Conservation (phyloP, 2,888 invertebrate genomes). For the Andricus quercusramuli region DNA sequence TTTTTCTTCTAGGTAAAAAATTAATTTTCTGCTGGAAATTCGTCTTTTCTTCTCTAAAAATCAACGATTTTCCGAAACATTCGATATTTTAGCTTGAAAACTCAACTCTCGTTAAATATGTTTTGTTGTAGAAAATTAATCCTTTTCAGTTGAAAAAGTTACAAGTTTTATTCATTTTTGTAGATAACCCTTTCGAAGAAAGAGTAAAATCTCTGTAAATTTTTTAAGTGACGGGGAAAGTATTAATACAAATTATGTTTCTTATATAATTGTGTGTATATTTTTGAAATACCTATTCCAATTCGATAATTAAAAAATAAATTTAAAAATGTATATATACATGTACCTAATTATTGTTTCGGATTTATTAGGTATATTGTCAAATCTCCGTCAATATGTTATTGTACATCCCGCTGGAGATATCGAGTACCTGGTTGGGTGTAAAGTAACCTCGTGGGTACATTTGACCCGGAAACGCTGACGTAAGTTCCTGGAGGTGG, state of each 20-base stretch:
- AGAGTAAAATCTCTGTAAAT: neutral
- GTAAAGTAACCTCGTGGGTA: constrained; percentile 70
- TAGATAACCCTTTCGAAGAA: neutral
- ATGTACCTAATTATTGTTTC: too few relatives aligned
- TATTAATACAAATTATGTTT: neutral
- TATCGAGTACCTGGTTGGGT: constrained; percentile 74
- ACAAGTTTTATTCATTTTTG: neutral
- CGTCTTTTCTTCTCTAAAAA: too few relatives aligned
- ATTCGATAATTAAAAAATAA: neutral
- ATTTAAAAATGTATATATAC: too few relatives aligned
- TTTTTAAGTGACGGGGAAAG: neutral
- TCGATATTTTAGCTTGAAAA: too few relatives aligned
- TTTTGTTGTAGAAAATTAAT: too few relatives aligned
- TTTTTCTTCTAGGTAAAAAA: too few relatives aligned
- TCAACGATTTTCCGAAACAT: too few relatives aligned
- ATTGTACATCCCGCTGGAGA: constrained; percentile 71
- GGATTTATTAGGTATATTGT: neutral
- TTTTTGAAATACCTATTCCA: neutral
- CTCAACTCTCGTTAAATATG: too few relatives aligned
- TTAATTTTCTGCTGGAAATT: too few relatives aligned
- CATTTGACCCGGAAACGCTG: constrained; percentile 69
- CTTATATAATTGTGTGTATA: neutral
- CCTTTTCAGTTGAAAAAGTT: neutral
- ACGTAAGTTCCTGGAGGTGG: constrained; percentile 69
- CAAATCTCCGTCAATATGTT: neutral